phyloP scores from a whole-genome alignment of 2,888 invertebrate species.

The Mellilla xanthometata region DNA sequence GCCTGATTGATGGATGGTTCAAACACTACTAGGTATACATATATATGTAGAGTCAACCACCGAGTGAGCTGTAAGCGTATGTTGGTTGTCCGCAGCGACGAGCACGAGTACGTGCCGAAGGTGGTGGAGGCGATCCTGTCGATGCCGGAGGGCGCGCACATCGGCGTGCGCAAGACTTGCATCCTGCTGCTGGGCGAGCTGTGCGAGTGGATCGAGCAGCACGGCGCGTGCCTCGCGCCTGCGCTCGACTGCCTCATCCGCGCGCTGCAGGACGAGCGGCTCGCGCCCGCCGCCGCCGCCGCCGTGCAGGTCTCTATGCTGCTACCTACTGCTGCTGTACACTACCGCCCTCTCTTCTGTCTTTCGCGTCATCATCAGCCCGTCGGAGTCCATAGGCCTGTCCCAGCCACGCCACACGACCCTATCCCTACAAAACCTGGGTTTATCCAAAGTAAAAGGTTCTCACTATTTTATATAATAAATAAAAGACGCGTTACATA shows the following conservation, averaged over 20 bases:
- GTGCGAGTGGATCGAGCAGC: constrained; percentile 96
- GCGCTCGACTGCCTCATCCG: constrained; percentile 87
- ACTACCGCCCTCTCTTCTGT: too few species aligned
- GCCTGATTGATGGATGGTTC: too few species aligned
- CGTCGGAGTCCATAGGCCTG: too few species aligned
- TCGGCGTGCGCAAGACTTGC: constrained; percentile 94
- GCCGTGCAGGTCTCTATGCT: constrained; percentile 90
- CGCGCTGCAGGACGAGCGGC: constrained; percentile 87
- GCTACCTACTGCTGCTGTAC: background rate
- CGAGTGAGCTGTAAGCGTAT: too few species aligned
- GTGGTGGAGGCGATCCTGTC: constrained; percentile 95
- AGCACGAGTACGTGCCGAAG: constrained; percentile 95
- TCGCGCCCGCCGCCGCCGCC: constrained; percentile 91
- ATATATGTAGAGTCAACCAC: too few species aligned
- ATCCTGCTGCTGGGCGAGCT: constrained; percentile 94
- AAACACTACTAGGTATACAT: too few species aligned
- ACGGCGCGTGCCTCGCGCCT: constrained; percentile 91
- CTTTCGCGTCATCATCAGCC: too few species aligned
- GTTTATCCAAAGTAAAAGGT: too few species aligned
- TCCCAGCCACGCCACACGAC: too few species aligned
- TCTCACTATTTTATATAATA: too few species aligned
- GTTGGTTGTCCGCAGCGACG: constrained; percentile 47
- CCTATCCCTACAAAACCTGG: too few species aligned
- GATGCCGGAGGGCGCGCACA: constrained; percentile 91
- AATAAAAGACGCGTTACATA: too few species aligned